phyloP scores from a whole-genome alignment of 1,140 invertebrate genomes.

The Zaprionus nigranus region DNA sequence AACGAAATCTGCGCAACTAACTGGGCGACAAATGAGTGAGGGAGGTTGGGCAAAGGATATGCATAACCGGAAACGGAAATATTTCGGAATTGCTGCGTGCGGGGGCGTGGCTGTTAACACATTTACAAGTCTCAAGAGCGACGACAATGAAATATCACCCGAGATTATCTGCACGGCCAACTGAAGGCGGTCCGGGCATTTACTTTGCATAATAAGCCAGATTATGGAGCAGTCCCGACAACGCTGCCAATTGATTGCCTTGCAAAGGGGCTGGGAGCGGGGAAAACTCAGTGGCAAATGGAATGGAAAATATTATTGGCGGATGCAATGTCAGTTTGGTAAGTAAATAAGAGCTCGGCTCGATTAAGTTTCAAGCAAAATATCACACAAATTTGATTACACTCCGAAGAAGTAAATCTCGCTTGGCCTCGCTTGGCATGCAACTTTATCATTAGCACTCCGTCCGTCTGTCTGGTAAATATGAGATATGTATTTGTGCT shows the following conservation, averaged over 20 bases:
- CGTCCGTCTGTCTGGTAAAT: background rate
- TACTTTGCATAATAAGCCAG: constrained; percentile 80
- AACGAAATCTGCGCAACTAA: constrained; percentile 54
- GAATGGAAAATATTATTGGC: constrained; percentile 59
- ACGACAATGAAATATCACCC: constrained; percentile 78
- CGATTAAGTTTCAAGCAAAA: constrained; percentile 10
- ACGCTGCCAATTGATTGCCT: constrained; percentile 70
- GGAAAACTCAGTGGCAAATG: constrained; percentile 43
- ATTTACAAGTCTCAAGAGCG: constrained; percentile 67
- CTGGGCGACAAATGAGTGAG: constrained; percentile 69
- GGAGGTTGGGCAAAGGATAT: constrained; percentile 47
- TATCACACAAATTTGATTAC: constrained; percentile 51
- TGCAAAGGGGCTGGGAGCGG: background rate
- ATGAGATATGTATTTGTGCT: constrained; percentile 28
- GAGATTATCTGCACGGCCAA: constrained; percentile 62
- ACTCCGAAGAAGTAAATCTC: constrained; percentile 22
- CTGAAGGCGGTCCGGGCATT: constrained; percentile 43
- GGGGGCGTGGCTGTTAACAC: constrained; percentile 70
- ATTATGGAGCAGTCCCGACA: constrained; percentile 56
- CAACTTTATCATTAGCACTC: constrained; percentile 54
- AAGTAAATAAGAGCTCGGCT: constrained; percentile 30
- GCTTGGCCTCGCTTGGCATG: background rate
- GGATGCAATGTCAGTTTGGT: constrained; percentile 49
- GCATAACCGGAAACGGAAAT: constrained; percentile 68
- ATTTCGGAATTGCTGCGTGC: constrained; percentile 48